A percentile compares a stretch with the other conserved stretches of the same genome.
These are phyloP conservation scores for Eufriesea mexicana DNA, from an alignment of 1,140 invertebrate species.

Conservation along the genomic window DNA sequence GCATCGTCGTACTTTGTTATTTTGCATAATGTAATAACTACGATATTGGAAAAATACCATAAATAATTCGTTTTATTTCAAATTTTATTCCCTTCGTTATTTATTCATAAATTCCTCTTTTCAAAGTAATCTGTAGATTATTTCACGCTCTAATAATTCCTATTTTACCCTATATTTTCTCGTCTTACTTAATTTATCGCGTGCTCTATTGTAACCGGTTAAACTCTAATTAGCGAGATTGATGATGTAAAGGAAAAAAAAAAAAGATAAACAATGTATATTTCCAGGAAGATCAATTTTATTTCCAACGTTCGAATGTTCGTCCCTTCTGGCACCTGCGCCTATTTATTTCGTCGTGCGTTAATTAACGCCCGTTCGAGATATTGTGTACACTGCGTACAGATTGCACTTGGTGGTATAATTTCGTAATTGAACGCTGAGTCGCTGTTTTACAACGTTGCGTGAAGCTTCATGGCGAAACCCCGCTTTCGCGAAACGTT, in stretches of 20 bases:
- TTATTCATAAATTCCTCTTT: too few relatives aligned
- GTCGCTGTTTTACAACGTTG: neutral
- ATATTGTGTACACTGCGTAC: neutral
- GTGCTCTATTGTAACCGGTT: neutral
- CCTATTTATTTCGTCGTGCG: neutral
- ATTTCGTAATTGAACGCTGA: conserved; percentile 20
- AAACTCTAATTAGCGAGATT: neutral
- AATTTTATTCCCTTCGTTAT: too few relatives aligned
- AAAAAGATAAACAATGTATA: neutral
- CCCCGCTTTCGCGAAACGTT: neutral
- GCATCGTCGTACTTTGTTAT: too few relatives aligned
- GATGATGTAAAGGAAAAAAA: neutral
- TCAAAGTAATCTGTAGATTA: too few relatives aligned
- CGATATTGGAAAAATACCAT: too few relatives aligned
- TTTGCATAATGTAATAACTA: too few relatives aligned
- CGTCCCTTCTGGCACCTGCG: too few relatives aligned
- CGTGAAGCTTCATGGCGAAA: neutral
- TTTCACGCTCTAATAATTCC: neutral
- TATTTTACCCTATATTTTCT: neutral
- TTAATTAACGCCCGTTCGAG: conserved; percentile 4
- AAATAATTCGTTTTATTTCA: too few relatives aligned
- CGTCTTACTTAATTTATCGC: neutral
- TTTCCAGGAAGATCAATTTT: neutral
- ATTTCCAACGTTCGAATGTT: neutral
- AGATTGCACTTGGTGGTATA: neutral